phyloP scores from a whole-genome alignment of 2,888 invertebrate species.

The Rotaria sp. region DNA sequence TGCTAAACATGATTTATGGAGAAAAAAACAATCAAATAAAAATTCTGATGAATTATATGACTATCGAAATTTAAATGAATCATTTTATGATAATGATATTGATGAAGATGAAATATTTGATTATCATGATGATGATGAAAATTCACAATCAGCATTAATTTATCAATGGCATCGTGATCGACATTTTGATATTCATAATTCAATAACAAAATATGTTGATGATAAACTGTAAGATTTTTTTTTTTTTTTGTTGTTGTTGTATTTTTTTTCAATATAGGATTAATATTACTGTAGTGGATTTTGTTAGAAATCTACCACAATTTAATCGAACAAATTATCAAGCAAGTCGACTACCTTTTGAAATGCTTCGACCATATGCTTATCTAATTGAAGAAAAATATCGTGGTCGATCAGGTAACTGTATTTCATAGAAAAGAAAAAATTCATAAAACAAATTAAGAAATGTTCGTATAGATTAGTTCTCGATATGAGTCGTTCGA shows the following conservation, averaged over 20 bases:
- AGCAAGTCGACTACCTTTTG: background rate
- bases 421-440: too few relatives aligned
- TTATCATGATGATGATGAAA: background rate
- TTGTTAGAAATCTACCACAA: background rate
- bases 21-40: background rate
- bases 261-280: background rate
- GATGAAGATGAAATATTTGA: background rate
- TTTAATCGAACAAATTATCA: background rate
- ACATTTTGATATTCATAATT: background rate
- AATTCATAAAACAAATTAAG: too few relatives aligned
- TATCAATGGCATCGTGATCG: background rate
- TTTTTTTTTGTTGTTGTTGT: too few relatives aligned
- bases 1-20: background rate
- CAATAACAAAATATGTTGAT: background rate
- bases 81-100: background rate
- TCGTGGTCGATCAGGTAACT: background rate
- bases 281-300: background rate
- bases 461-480: too few relatives aligned
- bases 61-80: background rate
- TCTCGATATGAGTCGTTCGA: too few relatives aligned
- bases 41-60: background rate
- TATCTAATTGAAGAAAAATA: constrained; percentile 16
- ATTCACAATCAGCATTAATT: background rate
- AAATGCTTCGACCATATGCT: background rate
- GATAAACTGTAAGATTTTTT: background rate